Conservation (phyloP, 2,113 vertebrate genomes). For the Poeciliopsis retropinna region DNA sequence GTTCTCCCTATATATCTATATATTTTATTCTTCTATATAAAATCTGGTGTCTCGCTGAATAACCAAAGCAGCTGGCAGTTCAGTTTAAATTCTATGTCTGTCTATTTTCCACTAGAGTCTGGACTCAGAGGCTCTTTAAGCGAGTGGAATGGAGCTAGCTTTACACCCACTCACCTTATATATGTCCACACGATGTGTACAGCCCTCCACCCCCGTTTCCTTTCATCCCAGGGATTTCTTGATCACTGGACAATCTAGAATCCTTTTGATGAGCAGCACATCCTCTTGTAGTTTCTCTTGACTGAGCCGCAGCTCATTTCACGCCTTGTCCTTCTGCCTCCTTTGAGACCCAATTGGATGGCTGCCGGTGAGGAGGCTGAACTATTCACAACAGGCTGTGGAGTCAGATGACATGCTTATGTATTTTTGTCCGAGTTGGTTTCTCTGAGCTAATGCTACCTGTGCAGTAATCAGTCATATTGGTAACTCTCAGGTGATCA, state of each 20-base stretch:
- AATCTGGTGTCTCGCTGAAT: neutral
- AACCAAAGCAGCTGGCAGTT: neutral
- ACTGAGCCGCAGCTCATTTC: conserved; percentile 58
- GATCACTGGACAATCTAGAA: conserved; percentile 28
- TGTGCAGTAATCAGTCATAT: neutral
- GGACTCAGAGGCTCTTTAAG: neutral
- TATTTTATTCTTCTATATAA: neutral
- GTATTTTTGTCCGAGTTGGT: conserved; percentile 15
- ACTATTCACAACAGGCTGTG: conserved; percentile 43
- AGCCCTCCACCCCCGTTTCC: neutral
- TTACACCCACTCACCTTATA: conserved; percentile 23
- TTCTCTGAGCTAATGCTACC: neutral
- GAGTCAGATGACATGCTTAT: conserved; percentile 3
- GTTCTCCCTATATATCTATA: neutral
- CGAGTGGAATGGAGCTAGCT: neutral
- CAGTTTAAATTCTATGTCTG: conserved; percentile 1
- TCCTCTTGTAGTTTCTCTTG: conserved; percentile 18
- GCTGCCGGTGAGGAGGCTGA: conserved; percentile 25
- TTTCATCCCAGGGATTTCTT: conserved; percentile 12
- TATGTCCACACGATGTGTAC: neutral
- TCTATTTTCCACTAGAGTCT: conserved; percentile 11
- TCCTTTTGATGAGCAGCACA: conserved; percentile 16
- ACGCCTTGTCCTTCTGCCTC: conserved; percentile 58
- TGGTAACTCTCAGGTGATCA: conserved; percentile 16
- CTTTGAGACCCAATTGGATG: conserved; percentile 30